Conservation (phyloP, 2,797 vertebrate genomes). For the Jordanella pulchra region DNA sequence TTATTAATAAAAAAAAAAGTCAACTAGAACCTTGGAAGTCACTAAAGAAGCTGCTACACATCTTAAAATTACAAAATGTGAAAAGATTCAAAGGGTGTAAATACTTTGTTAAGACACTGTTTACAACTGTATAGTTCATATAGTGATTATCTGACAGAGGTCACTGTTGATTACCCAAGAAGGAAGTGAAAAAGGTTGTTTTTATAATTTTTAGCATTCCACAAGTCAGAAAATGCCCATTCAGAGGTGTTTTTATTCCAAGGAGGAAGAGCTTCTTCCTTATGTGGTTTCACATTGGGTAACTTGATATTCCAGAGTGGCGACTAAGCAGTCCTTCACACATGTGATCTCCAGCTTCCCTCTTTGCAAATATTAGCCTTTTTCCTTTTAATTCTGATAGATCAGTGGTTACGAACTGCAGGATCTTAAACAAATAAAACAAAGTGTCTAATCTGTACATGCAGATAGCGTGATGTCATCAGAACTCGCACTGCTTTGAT, state of each 20-base stretch:
- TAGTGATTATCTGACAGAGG: neutral
- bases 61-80: neutral
- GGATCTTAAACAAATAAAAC: neutral
- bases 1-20: neutral
- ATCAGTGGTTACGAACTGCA: neutral
- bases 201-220: neutral
- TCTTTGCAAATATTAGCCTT: neutral
- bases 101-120: no score
- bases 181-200: constrained; percentile 3
- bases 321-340: neutral
- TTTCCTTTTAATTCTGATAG: neutral
- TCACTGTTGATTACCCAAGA: neutral
- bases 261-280: constrained; percentile 9
- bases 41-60: no score
- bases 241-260: neutral
- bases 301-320: neutral
- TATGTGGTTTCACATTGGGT: neutral
- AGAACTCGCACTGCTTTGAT: neutral
- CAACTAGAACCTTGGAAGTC: neutral
- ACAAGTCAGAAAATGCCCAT: neutral
- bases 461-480: neutral
- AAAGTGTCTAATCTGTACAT: neutral
- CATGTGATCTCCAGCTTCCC: neutral
- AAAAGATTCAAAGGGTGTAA: neutral
- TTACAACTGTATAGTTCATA: no score